phyloP scores from a whole-genome alignment of 2,113 vertebrate species.

The Odocoileus virginianus region DNA sequence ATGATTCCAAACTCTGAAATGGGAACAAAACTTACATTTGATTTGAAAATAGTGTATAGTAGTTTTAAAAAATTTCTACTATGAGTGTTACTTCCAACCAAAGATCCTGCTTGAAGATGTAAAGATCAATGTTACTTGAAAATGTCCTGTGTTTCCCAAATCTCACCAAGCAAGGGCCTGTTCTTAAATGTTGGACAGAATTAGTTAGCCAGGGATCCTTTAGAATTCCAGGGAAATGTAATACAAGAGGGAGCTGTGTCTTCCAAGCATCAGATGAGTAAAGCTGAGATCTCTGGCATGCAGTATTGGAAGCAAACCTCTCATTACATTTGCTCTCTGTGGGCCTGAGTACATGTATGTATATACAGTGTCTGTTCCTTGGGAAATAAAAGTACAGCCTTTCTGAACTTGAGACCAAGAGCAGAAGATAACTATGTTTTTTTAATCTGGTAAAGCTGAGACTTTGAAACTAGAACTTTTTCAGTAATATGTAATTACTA shows the following conservation, averaged over 20 bases:
- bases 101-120: not conserved
- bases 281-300: not conserved
- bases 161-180: not conserved
- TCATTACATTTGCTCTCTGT: not conserved
- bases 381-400: not conserved
- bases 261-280: not conserved
- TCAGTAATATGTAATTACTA: not conserved
- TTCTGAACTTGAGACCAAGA: not conserved
- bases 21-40: not conserved
- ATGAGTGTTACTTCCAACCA: not conserved
- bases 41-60: not conserved
- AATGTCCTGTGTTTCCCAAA: not conserved
- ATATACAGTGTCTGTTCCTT: not conserved
- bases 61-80: not conserved
- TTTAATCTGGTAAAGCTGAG: not conserved
- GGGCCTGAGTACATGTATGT: not conserved
- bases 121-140: not conserved
- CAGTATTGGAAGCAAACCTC: not conserved
- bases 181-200: not conserved
- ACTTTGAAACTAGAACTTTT: not conserved
- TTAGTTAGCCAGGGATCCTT: not conserved
- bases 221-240: not conserved
- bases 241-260: not conserved
- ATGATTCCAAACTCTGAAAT: not conserved
- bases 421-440: not conserved